Evolutionary conservation across 2,113 vertebrate genomes (phyloP), one percentile per base, ranked within the genome.

Genomic region (Bujurquina vittata): DNA sequence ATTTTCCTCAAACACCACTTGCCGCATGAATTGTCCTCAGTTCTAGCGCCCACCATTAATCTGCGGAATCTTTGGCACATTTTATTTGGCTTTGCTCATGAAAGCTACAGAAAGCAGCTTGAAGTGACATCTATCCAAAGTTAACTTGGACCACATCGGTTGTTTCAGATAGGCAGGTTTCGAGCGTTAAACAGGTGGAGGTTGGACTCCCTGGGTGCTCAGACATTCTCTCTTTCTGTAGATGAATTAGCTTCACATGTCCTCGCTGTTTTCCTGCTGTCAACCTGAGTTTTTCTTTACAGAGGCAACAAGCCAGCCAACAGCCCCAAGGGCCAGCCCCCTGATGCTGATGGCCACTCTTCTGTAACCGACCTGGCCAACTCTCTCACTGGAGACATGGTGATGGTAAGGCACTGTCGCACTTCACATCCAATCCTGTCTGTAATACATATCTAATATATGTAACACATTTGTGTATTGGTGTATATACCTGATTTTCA

Each of bases 351-450:
- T 60, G 96, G 97, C 0, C 97, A 93, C 73, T 98, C 98, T 77
- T 99, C 98, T 0, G 97, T 99, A 69, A 97, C 98, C 0, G 98
- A 99, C 92, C 96, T 99, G 61, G 98, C 97, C 91, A 99, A 99
- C 94, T 99, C 98, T 60, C 96, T 99, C 87, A 99, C 98, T 88
- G 99, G 98, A 73, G 98, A 99, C 95, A 98, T 99, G 98, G 96
- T 99, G 55, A 99, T 99, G 98, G 98, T 99, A 96, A 95, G 96
- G 91, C 15, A 3, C 60, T 40, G 4, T 62, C 23, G 58, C 78
- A 57, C 11, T 54, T 49, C n/a, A 57, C 69, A 54, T 58, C 43
- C 17, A 76, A 76, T 33, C 40, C 9, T 17, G 58, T 62, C 46
- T 54, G 11, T n/a, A 49, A n/a, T 54, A 33, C 10, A 56, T 56